A percentile compares a stretch with the other conserved stretches of the same genome.
Evolutionary conservation across 1,140 invertebrate genomes (phyloP).

Genomic region (Metopolophium dirhodum): DNA sequence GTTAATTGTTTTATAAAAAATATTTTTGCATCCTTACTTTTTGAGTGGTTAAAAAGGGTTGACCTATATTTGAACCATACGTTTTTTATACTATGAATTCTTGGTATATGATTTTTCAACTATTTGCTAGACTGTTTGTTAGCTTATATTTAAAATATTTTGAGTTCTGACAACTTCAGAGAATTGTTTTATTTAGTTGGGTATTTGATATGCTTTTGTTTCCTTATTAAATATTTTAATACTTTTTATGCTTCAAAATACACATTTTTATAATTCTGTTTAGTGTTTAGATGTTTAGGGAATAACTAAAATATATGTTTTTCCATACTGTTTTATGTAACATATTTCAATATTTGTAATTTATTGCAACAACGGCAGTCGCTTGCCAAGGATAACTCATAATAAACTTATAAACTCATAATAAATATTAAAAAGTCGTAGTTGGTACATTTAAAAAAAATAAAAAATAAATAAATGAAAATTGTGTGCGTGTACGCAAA

Average conservation of each 20-base stretch:
- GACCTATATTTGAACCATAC: not conserved
- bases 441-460: not conserved
- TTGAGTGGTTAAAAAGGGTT: not conserved
- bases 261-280: not conserved
- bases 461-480: not conserved
- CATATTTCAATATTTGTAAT: not conserved
- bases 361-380: not conserved
- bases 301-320: not conserved
- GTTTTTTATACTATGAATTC: not conserved
- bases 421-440: conserved; percentile 8
- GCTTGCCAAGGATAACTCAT: not conserved
- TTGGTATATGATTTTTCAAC: not conserved
- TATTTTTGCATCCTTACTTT: not conserved
- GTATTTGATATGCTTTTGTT: not conserved
- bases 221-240: not conserved
- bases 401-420: not conserved
- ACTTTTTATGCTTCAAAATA: not conserved
- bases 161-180: not conserved
- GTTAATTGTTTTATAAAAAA: not conserved
- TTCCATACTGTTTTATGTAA: not conserved
- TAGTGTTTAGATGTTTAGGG: not conserved
- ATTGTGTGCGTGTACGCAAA: not conserved
- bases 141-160: not conserved
- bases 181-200: not conserved
- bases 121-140: not conserved